A percentile compares a stretch with the other conserved stretches of the same genome.
Evolutionary conservation across 1,140 invertebrate genomes (phyloP).

Genomic region (Agrilus planipennis): DNA sequence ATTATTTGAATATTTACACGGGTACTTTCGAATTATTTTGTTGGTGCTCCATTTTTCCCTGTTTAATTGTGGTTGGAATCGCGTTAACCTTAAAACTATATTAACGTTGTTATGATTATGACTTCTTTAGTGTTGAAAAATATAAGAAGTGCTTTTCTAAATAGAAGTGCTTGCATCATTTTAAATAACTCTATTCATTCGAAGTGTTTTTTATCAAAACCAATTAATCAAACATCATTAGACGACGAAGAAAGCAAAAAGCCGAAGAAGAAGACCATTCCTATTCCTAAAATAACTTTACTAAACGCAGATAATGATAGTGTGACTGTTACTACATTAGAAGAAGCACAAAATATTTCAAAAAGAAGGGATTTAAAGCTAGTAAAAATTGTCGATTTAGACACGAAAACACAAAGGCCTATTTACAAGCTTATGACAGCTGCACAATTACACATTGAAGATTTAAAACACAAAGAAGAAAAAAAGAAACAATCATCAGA

Average conservation of each 20-base stretch:
- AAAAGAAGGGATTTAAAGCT: conserved; percentile 49
- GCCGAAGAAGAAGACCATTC: conserved; percentile 20
- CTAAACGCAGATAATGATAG: conserved; percentile 19
- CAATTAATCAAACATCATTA: neutral
- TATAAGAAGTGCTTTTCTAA: too few relatives aligned
- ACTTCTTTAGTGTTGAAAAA: too few relatives aligned
- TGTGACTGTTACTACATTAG: conserved; percentile 26
- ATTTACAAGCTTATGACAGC: conserved; percentile 45
- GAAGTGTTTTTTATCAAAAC: conserved; percentile 3
- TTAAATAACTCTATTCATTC: too few relatives aligned
- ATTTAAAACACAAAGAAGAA: conserved; percentile 30
- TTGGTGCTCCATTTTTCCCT: too few relatives aligned
- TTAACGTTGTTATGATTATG: too few relatives aligned
- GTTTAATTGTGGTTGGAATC: too few relatives aligned
- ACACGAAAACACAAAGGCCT: conserved; percentile 46
- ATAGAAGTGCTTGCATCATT: too few relatives aligned
- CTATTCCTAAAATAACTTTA: conserved; percentile 30
- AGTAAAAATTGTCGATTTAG: conserved; percentile 47
- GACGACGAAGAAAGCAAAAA: neutral
- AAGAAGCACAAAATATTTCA: conserved; percentile 49
- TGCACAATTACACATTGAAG: conserved; percentile 28
- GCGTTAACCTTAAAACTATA: too few relatives aligned
- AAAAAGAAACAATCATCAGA: conserved; percentile 17
- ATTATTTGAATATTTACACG: too few relatives aligned
- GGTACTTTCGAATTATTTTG: too few relatives aligned